Percentiles rank a stretch among this genome's conserved stretches.
These are phyloP conservation scores for Caenorhabditis latens DNA, from an alignment of 1,140 invertebrate species.

Conservation along the genomic window DNA sequence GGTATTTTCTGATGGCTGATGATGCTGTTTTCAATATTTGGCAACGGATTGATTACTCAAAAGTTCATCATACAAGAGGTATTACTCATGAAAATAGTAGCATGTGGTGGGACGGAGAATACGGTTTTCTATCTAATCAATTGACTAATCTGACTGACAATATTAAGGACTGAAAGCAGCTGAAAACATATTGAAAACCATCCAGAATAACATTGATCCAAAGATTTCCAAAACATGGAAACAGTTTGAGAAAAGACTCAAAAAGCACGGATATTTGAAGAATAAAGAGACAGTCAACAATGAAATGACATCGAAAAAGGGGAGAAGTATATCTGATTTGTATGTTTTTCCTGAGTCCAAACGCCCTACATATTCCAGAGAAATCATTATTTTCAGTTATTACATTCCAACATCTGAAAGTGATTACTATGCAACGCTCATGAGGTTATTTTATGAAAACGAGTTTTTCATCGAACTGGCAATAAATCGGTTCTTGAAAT, in stretches of 20 bases:
- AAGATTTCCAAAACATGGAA: background rate
- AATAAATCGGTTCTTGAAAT: background rate
- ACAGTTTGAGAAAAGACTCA: background rate
- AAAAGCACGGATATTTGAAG: background rate
- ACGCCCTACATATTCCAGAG: background rate
- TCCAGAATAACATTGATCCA: background rate
- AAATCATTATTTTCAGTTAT: background rate
- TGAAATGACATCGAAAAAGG: background rate
- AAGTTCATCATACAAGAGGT: conserved; percentile 2
- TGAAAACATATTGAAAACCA: background rate
- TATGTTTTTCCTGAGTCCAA: background rate
- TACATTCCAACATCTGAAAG: conserved; percentile 49
- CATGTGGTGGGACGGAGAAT: background rate
- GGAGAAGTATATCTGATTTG: conserved; percentile 37
- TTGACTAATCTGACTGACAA: background rate
- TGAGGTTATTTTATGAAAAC: conserved; percentile 27
- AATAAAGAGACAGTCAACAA: background rate
- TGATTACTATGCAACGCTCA: background rate
- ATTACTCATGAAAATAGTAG: background rate
- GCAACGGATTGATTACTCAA: background rate
- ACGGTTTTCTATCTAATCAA: background rate
- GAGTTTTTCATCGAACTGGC: conserved; percentile 32
- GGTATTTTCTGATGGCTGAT: conserved; percentile 41
- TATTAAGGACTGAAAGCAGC: background rate
- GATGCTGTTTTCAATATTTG: conserved; percentile 28